phyloP scores from a whole-genome alignment of 2,797 vertebrate genomes.

The Muscicapa comitata region DNA sequence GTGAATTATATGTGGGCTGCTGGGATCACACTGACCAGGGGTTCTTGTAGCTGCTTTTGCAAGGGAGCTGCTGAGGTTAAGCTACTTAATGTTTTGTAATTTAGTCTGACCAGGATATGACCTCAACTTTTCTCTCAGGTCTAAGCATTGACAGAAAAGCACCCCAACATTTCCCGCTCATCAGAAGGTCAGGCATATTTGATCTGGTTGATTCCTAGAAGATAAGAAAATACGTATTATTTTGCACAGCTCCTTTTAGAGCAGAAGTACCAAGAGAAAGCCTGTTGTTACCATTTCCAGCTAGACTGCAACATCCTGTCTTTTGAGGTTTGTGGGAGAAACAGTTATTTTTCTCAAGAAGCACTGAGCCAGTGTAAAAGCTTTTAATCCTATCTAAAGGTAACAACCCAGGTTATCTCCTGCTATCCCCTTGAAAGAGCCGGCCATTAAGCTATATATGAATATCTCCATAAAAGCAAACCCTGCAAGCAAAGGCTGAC shows the following conservation, averaged over 20 bases:
- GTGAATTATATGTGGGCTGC: not conserved
- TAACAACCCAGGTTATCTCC: not conserved
- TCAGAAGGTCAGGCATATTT: not conserved
- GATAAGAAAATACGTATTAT: not conserved
- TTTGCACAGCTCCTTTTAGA: not conserved
- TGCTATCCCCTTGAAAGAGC: not conserved
- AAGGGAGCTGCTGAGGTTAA: not conserved
- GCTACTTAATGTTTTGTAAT: not conserved
- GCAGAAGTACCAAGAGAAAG: not conserved
- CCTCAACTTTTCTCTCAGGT: not conserved
- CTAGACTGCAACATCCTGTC: not conserved
- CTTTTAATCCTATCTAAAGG: not conserved
- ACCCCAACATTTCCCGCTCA: accelerated
- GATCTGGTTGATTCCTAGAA: not conserved
- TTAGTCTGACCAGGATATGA: not conserved
- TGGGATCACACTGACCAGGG: not conserved
- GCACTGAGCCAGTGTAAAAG: not conserved
- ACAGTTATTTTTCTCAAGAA: not conserved
- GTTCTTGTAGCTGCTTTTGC: not conserved
- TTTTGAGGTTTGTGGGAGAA: not conserved
- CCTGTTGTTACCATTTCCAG: not conserved
- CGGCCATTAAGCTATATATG: not conserved
- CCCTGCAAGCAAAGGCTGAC: not conserved
- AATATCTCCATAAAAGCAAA: not conserved
- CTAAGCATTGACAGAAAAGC: not conserved